Base-by-base conservation (phyloP, 1,140 invertebrate species). In the Camponotus floridanus region DNA sequence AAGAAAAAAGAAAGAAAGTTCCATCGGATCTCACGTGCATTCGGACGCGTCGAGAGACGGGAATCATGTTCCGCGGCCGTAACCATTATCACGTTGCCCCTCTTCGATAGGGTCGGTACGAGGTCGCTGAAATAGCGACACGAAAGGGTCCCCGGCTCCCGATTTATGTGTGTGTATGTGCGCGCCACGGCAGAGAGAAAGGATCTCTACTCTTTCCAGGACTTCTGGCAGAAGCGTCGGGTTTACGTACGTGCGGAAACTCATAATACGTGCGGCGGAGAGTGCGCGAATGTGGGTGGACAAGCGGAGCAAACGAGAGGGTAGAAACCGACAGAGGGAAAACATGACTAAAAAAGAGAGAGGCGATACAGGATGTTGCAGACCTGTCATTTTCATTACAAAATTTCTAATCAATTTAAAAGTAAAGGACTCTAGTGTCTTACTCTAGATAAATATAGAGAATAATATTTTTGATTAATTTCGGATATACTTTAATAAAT, bases 51-150 rank as follows among this genome's bases (percentile, higher is more conserved):
- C 73, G 36, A 61, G 18, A 86, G 64, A 73, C 48, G 68, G 84
- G 70, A 88, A 88, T 88, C 85, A 85, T 88, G 87, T 88, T 88
- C 61, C 62, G 42, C 33, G 57, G 59, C 48, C 76, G 85, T 88
- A 88, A 88, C 85, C 85, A 88, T 88, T 88, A 88, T 88, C 87
- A 86, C 84, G 84, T 85, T 88, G 85, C 68, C 74, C 83, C 71
- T 86, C 85, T 88, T 88, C 68, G 76, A 88, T 88, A 86, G 85
- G 87, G 84, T 88, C 70, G 85, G 76, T 64, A 86, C 62, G 87
- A 86, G 87, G 87, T 86, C 71, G 87, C 36, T 86, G 76, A 85
- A 88, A 88, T 88, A 88, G 79, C 86, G 85, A 87, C 73, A 87
- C 87, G 85, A 87, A 78, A 87, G 79, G 73, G 79, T 61, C 85